Conservation (phyloP, 2,113 vertebrate species). For the Empidonax traillii region DNA sequence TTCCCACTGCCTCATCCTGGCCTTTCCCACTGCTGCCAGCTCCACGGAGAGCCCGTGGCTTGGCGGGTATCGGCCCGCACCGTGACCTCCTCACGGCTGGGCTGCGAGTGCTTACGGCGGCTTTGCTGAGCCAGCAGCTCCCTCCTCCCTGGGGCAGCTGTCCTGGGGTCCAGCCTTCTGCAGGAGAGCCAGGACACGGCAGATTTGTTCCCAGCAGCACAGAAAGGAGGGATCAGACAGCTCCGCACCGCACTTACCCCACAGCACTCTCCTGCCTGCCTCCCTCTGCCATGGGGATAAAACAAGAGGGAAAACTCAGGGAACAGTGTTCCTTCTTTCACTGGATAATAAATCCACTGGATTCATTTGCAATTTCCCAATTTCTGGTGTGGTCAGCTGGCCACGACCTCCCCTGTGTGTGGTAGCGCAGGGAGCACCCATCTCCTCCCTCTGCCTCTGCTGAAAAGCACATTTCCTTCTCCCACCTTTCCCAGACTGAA, state of each 20-base stretch:
- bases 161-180: background rate
- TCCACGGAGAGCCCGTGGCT: background rate
- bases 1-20: background rate
- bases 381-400: background rate
- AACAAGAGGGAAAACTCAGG: background rate
- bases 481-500: background rate
- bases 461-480: accelerated
- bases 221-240: background rate
- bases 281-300: accelerated
- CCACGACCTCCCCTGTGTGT: accelerated
- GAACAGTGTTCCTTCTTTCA: accelerated
- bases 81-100: background rate
- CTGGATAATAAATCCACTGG: too few species aligned
- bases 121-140: background rate
- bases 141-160: background rate
- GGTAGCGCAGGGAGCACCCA: background rate
- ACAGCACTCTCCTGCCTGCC: background rate
- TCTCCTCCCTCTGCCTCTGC: background rate
- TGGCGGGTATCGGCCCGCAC: background rate
- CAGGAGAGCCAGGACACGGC: background rate
- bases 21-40: background rate
- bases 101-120: background rate
- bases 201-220: background rate
- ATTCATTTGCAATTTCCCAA: background rate
- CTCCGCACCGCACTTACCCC: background rate